phyloP scores from a whole-genome alignment of 2,113 vertebrate species.

The Platysternon megacephalum region DNA sequence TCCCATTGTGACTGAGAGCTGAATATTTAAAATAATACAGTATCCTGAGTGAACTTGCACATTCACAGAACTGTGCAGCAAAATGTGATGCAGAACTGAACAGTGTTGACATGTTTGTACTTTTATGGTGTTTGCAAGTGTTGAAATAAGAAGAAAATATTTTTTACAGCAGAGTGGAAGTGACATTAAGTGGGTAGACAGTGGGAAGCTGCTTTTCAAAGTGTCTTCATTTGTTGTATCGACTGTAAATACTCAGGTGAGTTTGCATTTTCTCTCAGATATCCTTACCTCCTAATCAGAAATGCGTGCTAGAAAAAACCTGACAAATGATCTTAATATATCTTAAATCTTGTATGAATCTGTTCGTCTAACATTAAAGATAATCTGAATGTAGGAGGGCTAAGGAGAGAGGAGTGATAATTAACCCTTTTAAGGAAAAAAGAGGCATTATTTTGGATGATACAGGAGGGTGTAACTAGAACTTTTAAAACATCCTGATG shows the following conservation, averaged over 20 bases:
- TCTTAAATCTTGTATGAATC: background rate
- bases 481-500: background rate
- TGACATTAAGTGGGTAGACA: conserved; percentile 95
- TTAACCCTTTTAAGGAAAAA: background rate
- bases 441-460: background rate
- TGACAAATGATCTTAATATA: background rate
- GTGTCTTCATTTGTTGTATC: conserved; percentile 91
- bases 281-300: background rate
- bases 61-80: background rate
- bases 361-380: background rate
- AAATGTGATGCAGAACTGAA: background rate
- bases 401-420: background rate
- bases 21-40: background rate
- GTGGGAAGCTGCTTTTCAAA: conserved; percentile 94
- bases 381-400: background rate
- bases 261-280: background rate
- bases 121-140: background rate
- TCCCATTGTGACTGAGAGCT: background rate
- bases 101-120: background rate
- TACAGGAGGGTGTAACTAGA: background rate
- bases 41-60: rapidly evolving
- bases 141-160: background rate
- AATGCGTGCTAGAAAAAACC: background rate
- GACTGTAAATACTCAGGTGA: conserved; percentile 96
- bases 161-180: conserved; percentile 77